Evolutionary conservation across 2,888 invertebrate species (phyloP).

Genomic region (Heliconius hortense): DNA sequence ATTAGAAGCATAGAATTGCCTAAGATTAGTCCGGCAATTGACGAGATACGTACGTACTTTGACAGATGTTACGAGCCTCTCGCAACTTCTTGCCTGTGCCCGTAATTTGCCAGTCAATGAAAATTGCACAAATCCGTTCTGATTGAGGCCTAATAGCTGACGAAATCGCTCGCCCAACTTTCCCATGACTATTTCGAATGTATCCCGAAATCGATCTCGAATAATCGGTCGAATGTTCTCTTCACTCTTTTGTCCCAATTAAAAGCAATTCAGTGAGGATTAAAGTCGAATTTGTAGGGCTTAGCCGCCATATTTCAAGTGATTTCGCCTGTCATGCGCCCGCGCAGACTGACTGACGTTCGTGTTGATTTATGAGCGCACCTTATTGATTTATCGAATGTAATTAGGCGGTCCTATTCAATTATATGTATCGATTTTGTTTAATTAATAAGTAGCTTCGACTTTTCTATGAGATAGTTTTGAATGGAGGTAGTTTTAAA

Average conservation of each 20-base stretch:
- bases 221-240: slow-evolving; percentile 56
- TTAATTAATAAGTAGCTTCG: slow-evolving; percentile 38
- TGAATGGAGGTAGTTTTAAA: neutral
- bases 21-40: slow-evolving; percentile 40
- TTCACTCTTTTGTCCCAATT: slow-evolving; percentile 68
- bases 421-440: slow-evolving; percentile 54
- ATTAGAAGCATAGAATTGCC: slow-evolving; percentile 36
- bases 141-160: slow-evolving; percentile 73
- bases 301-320: slow-evolving; percentile 67
- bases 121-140: slow-evolving; percentile 74
- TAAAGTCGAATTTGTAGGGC: slow-evolving; percentile 64
- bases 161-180: slow-evolving; percentile 58
- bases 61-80: slow-evolving; percentile 47
- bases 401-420: slow-evolving; percentile 67
- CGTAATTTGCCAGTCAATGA: slow-evolving; percentile 78
- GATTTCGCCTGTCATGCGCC: slow-evolving; percentile 62
- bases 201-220: slow-evolving; percentile 55
- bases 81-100: slow-evolving; percentile 42
- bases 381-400: slow-evolving; percentile 62
- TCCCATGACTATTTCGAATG: slow-evolving; percentile 75
- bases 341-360: slow-evolving; percentile 52
- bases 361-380: slow-evolving; percentile 60
- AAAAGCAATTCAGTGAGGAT: slow-evolving; percentile 66
- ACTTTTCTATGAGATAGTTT: slow-evolving; percentile 1
- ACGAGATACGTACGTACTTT: slow-evolving; percentile 44